A percentile compares a stretch with the other conserved stretches of the same genome.
Conservation (phyloP, 2,113 vertebrate genomes). For the Ciconia maguari region DNA sequence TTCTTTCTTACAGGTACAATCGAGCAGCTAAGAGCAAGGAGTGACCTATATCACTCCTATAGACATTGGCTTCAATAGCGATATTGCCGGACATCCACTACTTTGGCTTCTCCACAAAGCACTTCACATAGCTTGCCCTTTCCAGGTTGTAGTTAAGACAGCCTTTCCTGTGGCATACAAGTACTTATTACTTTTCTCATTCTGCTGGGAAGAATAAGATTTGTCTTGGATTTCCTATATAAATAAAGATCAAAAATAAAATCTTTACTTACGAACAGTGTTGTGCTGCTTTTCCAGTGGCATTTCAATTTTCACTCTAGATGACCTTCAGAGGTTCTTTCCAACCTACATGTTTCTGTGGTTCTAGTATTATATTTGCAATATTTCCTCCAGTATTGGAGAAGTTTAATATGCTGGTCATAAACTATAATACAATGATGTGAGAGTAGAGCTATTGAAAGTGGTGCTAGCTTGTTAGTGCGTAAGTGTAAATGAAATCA, state of each 20-base stretch:
- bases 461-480: background rate
- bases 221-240: slow-evolving; percentile 1
- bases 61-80: background rate
- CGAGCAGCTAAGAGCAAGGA: background rate
- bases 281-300: background rate
- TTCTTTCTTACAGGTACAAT: background rate
- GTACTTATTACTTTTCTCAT: background rate
- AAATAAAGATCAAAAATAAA: slow-evolving; percentile 49
- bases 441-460: background rate
- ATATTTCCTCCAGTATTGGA: background rate
- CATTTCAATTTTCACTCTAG: background rate
- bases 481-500: background rate
- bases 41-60: background rate
- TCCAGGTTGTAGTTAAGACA: background rate
- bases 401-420: background rate
- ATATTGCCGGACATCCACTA: background rate
- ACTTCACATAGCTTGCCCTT: background rate
- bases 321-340: slow-evolving; percentile 14
- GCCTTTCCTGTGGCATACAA: background rate
- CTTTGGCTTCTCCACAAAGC: background rate
- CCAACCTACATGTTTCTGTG: background rate
- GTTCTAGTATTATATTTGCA: background rate
- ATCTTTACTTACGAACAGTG: background rate
- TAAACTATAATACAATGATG: background rate
- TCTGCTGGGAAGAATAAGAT: background rate